Conservation (phyloP, 2,797 vertebrate species). For the Lagorchestes hirsutus region DNA sequence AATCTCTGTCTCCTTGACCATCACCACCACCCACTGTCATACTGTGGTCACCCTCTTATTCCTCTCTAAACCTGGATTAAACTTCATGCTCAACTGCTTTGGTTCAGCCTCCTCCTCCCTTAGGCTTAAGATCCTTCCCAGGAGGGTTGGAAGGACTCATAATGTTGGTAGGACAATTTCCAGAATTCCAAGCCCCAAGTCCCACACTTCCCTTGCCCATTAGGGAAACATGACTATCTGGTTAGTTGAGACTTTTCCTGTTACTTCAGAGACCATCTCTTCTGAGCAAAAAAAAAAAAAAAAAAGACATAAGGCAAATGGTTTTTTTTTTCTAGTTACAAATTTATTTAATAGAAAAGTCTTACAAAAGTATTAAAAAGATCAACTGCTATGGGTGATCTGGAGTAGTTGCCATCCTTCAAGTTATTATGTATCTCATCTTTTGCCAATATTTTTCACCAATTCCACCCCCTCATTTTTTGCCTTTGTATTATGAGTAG, state of each 20-base stretch:
- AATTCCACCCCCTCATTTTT: background rate
- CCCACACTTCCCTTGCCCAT: background rate
- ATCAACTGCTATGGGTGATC: background rate
- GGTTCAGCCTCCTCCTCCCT: background rate
- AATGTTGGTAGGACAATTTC: background rate
- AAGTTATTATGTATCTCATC: background rate
- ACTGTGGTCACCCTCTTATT: background rate
- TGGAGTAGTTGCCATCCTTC: background rate
- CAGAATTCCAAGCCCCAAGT: background rate
- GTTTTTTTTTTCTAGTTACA: background rate
- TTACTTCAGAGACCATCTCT: background rate
- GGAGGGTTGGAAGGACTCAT: background rate
- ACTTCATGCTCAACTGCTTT: background rate
- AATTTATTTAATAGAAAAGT: background rate
- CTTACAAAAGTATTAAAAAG: background rate
- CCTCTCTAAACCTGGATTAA: background rate
- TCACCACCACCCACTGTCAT: background rate
- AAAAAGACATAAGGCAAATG: background rate
- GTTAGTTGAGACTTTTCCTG: background rate
- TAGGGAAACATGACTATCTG: background rate
- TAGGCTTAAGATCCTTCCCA: background rate
- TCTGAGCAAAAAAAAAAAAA: background rate
- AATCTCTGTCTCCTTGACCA: background rate
- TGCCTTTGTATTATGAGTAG: background rate
- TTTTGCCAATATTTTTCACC: background rate